Base-by-base conservation (phyloP, 2,113 vertebrate species). In the Pungitius pungitius region DNA sequence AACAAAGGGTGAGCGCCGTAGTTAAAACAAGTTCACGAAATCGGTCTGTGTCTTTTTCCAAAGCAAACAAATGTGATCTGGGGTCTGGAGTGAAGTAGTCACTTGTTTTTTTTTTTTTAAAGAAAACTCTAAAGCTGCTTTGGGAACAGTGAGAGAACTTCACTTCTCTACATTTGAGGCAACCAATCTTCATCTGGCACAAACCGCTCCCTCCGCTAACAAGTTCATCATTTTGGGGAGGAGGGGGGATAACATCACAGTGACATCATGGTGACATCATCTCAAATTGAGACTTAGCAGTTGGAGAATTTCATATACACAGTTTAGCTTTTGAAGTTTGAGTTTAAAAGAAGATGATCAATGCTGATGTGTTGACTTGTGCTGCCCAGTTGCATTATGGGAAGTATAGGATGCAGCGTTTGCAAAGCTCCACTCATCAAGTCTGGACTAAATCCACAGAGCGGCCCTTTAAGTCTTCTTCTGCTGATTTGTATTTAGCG, bases 131-230 rank as follows among this genome's bases (percentile, higher is more conserved):
- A 2, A 42, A 47, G 27, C 37, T 55, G 24, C 8, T 20, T 1
- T 18, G 39, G 45, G 65, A 64, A 45, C 45, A 22, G 52, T 40
- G 56, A 68, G 63, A 68, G 62, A 22, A 62, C 60, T 61, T 75
- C 30, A 35, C 11, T 5, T 27, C 12, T 49, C 0, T 20, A 1
- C 2, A 11, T 3, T n/a, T 2, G 24, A 24, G 37, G n/a, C 15
- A 6, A 24, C 18, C 33, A 6, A 13, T n/a, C 12, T 39, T 55
- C 55, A 61, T 42, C 33, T 54, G 30, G 37, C 72, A 17, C 30
- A 40, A 13, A 14, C 15, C 7, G 27, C 51, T 58, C 43, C 43
- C 10, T 54, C 6, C 37, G 22, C 30, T 30, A 24, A 47, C 43
- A 79, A 26, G n/a, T 37, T 55, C 26, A 59, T 45, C 33, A 5